Evolutionary conservation across 2,888 invertebrate genomes (phyloP).

Genomic region (Ashinkailepas kermadecensis): DNA sequence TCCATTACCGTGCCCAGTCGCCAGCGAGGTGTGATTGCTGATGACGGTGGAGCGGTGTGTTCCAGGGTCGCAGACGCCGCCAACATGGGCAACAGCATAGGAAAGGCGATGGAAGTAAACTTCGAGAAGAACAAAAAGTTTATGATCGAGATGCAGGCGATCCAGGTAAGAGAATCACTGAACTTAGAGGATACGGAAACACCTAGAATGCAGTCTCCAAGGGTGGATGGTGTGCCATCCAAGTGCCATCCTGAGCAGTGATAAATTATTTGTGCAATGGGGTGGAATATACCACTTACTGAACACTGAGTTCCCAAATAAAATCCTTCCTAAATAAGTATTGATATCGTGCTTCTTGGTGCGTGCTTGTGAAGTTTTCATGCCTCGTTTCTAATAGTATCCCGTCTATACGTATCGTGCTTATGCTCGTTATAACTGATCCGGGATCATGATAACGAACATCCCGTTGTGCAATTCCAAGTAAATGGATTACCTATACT

Average conservation of each 20-base stretch:
- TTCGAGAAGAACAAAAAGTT: conserved; percentile 62
- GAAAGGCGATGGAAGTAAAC: conserved; percentile 58
- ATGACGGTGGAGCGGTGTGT: no score
- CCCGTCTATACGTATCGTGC: no score
- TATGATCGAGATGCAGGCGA: conserved; percentile 56
- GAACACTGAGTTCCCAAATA: neutral
- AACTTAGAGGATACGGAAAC: neutral
- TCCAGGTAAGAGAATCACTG: conserved; percentile 47
- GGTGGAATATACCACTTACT: neutral
- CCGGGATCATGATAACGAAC: no score
- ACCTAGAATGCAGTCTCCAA: neutral
- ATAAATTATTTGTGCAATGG: neutral
- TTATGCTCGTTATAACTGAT: no score
- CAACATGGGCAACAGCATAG: conserved; percentile 53
- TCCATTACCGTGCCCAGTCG: no score
- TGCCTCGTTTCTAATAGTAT: no score
- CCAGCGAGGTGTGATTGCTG: no score
- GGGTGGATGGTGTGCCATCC: neutral
- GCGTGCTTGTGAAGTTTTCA: no score
- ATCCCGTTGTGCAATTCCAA: no score
- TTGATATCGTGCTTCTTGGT: neutral
- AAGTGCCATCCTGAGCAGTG: neutral
- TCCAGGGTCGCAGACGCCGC: neutral
- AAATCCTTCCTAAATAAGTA: neutral
- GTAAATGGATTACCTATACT: no score